Evolutionary conservation across 1,140 invertebrate species (phyloP).

Genomic region (Drosophila ohnishii): DNA sequence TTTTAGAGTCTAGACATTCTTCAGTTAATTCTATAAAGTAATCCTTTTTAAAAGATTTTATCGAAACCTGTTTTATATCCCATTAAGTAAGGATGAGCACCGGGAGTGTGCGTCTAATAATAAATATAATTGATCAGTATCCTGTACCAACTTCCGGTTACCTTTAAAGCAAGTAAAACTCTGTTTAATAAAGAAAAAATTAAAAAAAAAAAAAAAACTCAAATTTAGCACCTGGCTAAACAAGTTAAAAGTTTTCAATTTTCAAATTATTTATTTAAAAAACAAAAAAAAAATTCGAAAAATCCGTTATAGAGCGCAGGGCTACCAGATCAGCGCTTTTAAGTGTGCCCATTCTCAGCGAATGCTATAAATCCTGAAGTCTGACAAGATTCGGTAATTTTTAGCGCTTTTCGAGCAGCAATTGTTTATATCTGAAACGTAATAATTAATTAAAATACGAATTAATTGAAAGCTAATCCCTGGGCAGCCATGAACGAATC

Average conservation of each 20-base stretch:
- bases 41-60: neutral
- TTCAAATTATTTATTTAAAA: neutral
- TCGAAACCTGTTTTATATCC: neutral
- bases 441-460: conserved; percentile 36
- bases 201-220: neutral
- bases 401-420: conserved; percentile 5
- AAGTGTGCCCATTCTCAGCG: neutral
- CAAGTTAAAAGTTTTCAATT: neutral
- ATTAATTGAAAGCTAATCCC: conserved; percentile 26
- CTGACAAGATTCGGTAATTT: neutral
- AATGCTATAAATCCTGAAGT: neutral
- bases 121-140: too few species aligned
- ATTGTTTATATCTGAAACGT: conserved; percentile 68
- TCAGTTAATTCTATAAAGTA: too few species aligned
- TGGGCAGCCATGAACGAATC: conserved; percentile 69
- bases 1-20: neutral
- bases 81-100: neutral
- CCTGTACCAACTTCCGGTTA: neutral
- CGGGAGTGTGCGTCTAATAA: too few species aligned
- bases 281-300: neutral
- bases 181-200: neutral
- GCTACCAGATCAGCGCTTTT: neutral
- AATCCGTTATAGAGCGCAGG: neutral
- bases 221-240: too few species aligned
- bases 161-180: neutral